Evolutionary conservation across 2,888 invertebrate genomes (phyloP).

Genomic region (Carabus problematicus): DNA sequence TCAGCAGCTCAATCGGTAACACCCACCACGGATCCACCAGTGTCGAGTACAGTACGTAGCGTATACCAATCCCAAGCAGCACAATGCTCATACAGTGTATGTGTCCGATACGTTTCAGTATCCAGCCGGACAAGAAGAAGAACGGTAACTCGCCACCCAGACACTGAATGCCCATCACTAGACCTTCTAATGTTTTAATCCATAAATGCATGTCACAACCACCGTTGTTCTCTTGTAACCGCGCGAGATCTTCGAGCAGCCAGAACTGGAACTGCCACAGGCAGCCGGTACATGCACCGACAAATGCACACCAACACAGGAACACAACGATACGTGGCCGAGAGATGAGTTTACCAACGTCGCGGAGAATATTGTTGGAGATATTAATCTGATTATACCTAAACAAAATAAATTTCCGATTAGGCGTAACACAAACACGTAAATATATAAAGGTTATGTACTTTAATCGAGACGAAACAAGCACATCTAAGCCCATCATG

Average conservation of each 20-base stretch:
- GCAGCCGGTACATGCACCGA: constrained; percentile 84
- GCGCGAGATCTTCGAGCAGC: constrained; percentile 78
- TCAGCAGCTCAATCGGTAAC: constrained; percentile 83
- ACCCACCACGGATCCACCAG: constrained; percentile 83
- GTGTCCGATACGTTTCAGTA: constrained; percentile 82
- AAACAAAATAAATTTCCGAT: constrained; percentile 51
- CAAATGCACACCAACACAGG: constrained; percentile 78
- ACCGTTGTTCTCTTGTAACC: constrained; percentile 47
- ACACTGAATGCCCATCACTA: constrained; percentile 77
- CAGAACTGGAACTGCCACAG: constrained; percentile 90
- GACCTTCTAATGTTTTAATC: constrained; percentile 61
- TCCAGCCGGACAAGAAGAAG: constrained; percentile 81
- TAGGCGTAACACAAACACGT: too few species aligned
- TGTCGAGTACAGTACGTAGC: constrained; percentile 83
- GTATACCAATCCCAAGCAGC: constrained; percentile 77
- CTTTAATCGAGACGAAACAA: constrained; percentile 70
- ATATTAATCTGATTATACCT: constrained; percentile 71
- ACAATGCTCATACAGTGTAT: constrained; percentile 84
- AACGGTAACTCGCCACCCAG: constrained; percentile 87
- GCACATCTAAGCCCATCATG: constrained; percentile 70
- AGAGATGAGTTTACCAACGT: constrained; percentile 71
- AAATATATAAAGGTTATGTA: not conserved
- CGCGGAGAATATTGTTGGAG: constrained; percentile 71
- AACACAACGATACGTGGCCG: constrained; percentile 76
- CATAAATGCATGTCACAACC: constrained; percentile 56